Base-by-base conservation (phyloP, 2,797 vertebrate genomes). In the Sebastes baramenuke region DNA sequence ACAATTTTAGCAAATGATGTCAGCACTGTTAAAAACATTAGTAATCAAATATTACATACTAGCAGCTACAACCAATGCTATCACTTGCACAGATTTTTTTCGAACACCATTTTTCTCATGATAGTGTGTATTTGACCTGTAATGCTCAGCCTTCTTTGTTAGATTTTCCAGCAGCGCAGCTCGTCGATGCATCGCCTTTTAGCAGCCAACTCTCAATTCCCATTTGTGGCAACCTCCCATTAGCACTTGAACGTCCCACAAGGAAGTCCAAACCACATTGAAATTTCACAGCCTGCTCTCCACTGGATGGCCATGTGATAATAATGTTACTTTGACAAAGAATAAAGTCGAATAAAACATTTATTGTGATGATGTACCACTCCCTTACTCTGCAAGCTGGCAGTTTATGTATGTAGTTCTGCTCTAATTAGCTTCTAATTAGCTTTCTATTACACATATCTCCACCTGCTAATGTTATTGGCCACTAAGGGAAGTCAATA, bases 211-310 rank as follows among this genome's bases (percentile, higher is more conserved):
- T 78, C 80, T 80, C 75, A 55, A 36, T 76, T 85, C 59, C 76
- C 72, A 66, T 86, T 55, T 54, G 64, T 72, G 34, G 60, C 30
- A 62, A 72, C 67, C 65, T 69, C 49, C 58, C 49, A 82, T 83
- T 73, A 73, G 69, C 74, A 75, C 70, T 12, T 30, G 3, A 75
- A 71, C 4, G 24, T 74, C 75, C 54, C 55, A 75, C 25, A 69
- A 82, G 11, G 75, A 85, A 80, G 61, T 80, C 58, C 49, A 81
- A 83, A 86, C 86, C 81, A 16, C 77, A 76, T 18, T 22, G 24
- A 78, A 29, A 78, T 68, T 46, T 75, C 77, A 18, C 46, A 38
- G 12, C 0, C 29, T 13, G 34, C 58, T 72, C 46, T 61, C n/a
- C 8, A 27, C 42, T 62, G 77, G 46, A 38, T 14, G 5, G 2